Conservation (phyloP, 2,113 vertebrate genomes). For the Crypturellus undulatus region DNA sequence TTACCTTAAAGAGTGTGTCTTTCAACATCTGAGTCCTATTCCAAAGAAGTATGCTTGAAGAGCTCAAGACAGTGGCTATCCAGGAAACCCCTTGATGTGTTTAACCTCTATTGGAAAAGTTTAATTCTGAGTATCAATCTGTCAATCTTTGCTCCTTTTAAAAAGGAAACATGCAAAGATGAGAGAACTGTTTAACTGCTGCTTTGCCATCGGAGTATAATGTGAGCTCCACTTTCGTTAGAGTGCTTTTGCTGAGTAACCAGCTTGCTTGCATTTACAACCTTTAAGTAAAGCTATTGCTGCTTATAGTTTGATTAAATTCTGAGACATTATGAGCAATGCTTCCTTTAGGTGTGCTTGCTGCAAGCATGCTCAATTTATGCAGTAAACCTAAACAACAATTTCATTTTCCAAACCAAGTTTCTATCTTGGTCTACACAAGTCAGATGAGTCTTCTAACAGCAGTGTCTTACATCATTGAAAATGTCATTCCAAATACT, state of each 20-base stretch:
- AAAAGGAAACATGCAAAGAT: not conserved
- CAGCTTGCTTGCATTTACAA: not conserved
- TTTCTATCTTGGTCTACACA: not conserved
- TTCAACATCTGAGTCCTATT: not conserved
- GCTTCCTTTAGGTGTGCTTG: not conserved
- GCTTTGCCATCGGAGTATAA: not conserved
- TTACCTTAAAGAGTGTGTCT: not conserved
- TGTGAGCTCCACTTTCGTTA: not conserved
- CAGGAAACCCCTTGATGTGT: not conserved
- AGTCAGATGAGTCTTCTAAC: too few relatives aligned
- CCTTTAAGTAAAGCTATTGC: not conserved
- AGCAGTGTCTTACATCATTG: not conserved
- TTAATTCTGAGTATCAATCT: rapidly evolving
- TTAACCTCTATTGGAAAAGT: not conserved
- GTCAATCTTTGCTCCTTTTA: not conserved
- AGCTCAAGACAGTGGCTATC: not conserved
- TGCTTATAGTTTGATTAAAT: not conserved
- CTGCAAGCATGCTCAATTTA: not conserved
- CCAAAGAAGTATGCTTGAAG: not conserved
- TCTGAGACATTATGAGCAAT: not conserved
- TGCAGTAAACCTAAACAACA: not conserved
- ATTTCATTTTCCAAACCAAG: not conserved
- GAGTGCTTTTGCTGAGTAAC: not conserved
- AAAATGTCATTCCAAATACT: not conserved
- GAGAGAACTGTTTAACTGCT: not conserved